A percentile compares a stretch with the other conserved stretches of the same genome.
Evolutionary conservation across 2,113 vertebrate genomes (phyloP).

Genomic region (Anguilla japonica): DNA sequence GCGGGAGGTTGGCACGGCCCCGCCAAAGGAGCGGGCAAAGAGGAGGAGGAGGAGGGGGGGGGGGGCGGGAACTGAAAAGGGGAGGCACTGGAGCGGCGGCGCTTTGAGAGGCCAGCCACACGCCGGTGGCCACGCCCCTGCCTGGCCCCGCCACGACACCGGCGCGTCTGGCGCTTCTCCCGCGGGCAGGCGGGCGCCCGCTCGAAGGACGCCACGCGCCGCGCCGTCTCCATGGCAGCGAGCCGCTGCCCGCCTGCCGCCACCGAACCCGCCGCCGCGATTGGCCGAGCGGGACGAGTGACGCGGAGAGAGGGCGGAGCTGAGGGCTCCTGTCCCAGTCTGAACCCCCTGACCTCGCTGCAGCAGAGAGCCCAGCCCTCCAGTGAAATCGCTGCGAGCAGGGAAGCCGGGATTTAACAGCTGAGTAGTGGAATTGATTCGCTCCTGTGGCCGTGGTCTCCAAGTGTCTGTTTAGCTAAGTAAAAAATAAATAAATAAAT

Average conservation of each 20-base stretch:
- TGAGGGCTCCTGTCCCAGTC: too few species aligned
- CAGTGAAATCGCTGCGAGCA: neutral
- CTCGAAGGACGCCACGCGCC: too few species aligned
- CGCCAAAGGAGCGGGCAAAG: neutral
- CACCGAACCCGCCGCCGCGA: too few species aligned
- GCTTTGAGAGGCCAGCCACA: constrained; percentile 43
- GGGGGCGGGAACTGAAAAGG: constrained; percentile 33
- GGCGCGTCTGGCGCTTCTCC: neutral
- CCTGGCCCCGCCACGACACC: neutral
- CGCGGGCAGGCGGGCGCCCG: too few species aligned
- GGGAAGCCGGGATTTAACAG: neutral
- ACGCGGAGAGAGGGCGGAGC: too few species aligned
- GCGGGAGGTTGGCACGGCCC: constrained; percentile 30
- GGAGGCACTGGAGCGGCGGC: constrained; percentile 32
- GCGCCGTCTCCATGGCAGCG: too few species aligned
- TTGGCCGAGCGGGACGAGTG: too few species aligned
- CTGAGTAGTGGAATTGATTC: neutral
- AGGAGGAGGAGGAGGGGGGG: neutral
- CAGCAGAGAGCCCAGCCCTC: neutral
- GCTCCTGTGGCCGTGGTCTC: neutral
- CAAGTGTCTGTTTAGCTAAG: neutral
- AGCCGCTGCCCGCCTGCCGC: too few species aligned
- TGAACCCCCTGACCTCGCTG: neutral
- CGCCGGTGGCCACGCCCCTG: constrained; percentile 15
- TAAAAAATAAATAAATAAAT: neutral